Base-by-base conservation (phyloP, 2,888 invertebrate genomes). In the Parapristionchus giblindavisi region DNA sequence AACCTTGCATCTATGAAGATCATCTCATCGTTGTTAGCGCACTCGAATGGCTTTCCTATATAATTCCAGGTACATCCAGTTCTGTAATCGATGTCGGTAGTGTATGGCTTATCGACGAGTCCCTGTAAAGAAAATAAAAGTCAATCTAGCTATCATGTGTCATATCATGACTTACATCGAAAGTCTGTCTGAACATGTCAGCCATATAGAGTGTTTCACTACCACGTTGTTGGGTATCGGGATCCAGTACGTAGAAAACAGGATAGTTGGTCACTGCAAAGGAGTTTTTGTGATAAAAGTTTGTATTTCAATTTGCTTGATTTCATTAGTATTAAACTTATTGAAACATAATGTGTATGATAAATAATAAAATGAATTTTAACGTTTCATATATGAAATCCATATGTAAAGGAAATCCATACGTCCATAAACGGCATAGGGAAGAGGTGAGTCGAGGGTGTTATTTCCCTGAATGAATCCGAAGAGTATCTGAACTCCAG, bases 401-500 rank as follows among this genome's bases (percentile, higher is more conserved):
- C n/a, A n/a, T n/a, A n/a, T n/a, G n/a, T n/a, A n/a, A n/a, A n/a
- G n/a, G n/a, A n/a, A n/a, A n/a, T 34, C 6, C 70, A 29, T 21
- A 71, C 70, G 38, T 71, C 70, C 70, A 56, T 40, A 38, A 29
- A 71, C 56, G 2, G 70, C 70, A 40, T 56, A 56, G 29, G 70
- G 70, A 1, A 48, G 38, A 48, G 70, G 40, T 17, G 54, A 34
- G 56, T 71, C 70, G 14, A 5, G 14, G 1, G 70, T 48, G 0
- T 4, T 24, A 21, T 38, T 29, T 24, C 56, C 70, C 21, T 71
- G 70, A 2, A 71, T 24, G 70, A 71, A 71, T 36, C 70, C 70
- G 29, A 71, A 36, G 36, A 71, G 6, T 1, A 71, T 40, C 29
- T 71, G 56, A 24, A 43, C 70, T 29, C 70, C 70, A 38, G 56